Conservation (phyloP, 2,113 vertebrate species). For the Xiphias gladius region DNA sequence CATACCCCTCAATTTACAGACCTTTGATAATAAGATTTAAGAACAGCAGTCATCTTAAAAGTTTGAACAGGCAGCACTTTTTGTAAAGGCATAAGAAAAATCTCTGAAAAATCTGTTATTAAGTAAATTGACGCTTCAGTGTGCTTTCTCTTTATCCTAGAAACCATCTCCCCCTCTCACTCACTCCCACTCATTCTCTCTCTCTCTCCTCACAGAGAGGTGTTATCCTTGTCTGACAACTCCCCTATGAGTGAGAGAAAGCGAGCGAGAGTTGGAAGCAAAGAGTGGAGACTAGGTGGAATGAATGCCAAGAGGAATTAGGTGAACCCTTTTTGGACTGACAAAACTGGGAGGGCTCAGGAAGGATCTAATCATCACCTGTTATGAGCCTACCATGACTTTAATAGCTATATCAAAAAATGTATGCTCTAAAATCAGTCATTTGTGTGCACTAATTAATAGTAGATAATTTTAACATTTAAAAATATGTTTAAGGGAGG, state of each 20-base stretch:
- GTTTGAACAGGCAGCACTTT: slow-evolving; percentile 25
- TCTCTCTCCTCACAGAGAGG: slow-evolving; percentile 54
- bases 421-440: background rate
- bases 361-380: slow-evolving; percentile 59
- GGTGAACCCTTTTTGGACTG: slow-evolving; percentile 49
- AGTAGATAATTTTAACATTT: background rate
- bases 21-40: slow-evolving; percentile 50
- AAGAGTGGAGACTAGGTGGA: slow-evolving; percentile 55
- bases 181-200: slow-evolving; percentile 37
- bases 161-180: slow-evolving; percentile 35
- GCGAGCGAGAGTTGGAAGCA: slow-evolving; percentile 42
- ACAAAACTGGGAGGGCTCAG: slow-evolving; percentile 45
- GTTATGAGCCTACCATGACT: slow-evolving; percentile 35
- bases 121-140: slow-evolving; percentile 44
- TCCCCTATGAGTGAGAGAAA: slow-evolving; percentile 64
- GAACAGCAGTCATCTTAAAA: slow-evolving; percentile 21
- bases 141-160: slow-evolving; percentile 48
- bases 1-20: slow-evolving; percentile 22
- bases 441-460: background rate
- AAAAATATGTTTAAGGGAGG: background rate
- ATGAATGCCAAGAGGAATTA: slow-evolving; percentile 72
- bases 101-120: slow-evolving; percentile 41
- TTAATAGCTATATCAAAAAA: slow-evolving; percentile 21
- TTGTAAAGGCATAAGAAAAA: slow-evolving; percentile 22
- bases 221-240: slow-evolving; percentile 74